Conservation (phyloP, 2,888 invertebrate genomes). For the Amphipyra tragopoginis region DNA sequence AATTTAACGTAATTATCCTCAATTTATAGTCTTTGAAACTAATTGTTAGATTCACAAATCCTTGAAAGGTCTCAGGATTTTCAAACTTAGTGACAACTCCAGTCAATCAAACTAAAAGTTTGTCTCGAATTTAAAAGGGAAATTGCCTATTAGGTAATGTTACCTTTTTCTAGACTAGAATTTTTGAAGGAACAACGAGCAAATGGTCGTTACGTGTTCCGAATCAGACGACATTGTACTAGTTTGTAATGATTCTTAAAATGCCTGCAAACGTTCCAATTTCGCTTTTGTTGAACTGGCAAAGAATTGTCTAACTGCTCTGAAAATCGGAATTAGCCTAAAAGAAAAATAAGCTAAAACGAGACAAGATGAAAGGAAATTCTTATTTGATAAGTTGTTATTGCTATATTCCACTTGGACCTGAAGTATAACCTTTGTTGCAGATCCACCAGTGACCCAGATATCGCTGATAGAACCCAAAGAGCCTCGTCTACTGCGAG, state of each 20-base stretch:
- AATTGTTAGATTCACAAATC: no score
- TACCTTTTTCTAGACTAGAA: not conserved
- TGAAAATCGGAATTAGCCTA: not conserved
- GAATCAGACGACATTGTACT: conserved; percentile 1
- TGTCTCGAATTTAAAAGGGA: conserved; percentile 8
- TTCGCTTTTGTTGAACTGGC: conserved; percentile 2
- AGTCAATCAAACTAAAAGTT: conserved; percentile 53
- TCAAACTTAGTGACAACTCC: conserved; percentile 37
- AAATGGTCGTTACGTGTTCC: conserved; percentile 5
- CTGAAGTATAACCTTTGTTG: conserved; percentile 66
- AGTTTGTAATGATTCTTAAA: conserved; percentile 13
- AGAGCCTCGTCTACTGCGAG: conserved; percentile 91
- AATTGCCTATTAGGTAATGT: conserved; percentile 1
- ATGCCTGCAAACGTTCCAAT: conserved; percentile 6
- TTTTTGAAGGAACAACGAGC: not conserved
- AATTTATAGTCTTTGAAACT: conserved; percentile 39
- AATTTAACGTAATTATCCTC: conserved; percentile 17
- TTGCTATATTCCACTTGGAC: not conserved
- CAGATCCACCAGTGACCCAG: conserved; percentile 94
- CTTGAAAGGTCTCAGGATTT: conserved; percentile 2
- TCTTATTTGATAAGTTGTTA: not conserved
- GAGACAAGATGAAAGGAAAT: no score
- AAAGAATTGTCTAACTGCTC: not conserved
- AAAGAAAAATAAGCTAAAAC: not conserved
- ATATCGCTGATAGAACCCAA: conserved; percentile 91